Conservation (phyloP, 1,140 invertebrate genomes). For the Triops longicaudatus region DNA sequence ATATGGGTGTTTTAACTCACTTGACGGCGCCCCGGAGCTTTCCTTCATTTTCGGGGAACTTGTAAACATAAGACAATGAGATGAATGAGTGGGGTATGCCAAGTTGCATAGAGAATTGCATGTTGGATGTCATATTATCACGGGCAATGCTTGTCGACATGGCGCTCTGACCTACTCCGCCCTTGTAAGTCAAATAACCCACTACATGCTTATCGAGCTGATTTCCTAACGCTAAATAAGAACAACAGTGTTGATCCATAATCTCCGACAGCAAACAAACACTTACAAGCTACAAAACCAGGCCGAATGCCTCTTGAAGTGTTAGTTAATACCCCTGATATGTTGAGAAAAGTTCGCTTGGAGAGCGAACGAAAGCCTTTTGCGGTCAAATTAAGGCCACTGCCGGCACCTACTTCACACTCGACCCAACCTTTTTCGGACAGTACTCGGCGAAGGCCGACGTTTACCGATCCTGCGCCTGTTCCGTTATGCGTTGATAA, state of each 20-base stretch:
- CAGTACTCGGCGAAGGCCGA: slow-evolving; percentile 62
- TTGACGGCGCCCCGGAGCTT: slow-evolving; percentile 66
- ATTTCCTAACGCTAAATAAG: slow-evolving; percentile 59
- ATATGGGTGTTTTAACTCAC: slow-evolving; percentile 45
- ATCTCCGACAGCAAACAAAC: slow-evolving; percentile 33
- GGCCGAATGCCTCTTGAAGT: slow-evolving; percentile 59
- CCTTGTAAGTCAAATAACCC: slow-evolving; percentile 76
- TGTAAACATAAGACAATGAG: slow-evolving; percentile 62
- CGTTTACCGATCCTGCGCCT: slow-evolving; percentile 61
- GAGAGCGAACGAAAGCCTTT: slow-evolving; percentile 64
- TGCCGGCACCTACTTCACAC: slow-evolving; percentile 65
- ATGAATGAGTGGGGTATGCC: slow-evolving; percentile 71
- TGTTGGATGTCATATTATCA: slow-evolving; percentile 56
- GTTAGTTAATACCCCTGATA: slow-evolving; percentile 59
- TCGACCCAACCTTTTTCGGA: slow-evolving; percentile 78
- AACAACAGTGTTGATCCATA: slow-evolving; percentile 21
- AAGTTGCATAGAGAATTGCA: slow-evolving; percentile 61
- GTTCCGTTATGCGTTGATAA: slow-evolving; percentile 79
- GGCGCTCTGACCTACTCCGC: slow-evolving; percentile 53
- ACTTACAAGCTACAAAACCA: slow-evolving; percentile 57
- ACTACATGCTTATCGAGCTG: slow-evolving; percentile 76
- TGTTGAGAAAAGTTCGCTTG: slow-evolving; percentile 60
- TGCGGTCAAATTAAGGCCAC: slow-evolving; percentile 60
- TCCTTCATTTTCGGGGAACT: slow-evolving; percentile 64
- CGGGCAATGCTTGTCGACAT: slow-evolving; percentile 70